These are phyloP conservation scores for Collichthys lucidus DNA, from an alignment of 2,113 vertebrate genomes.

Conservation along the genomic window DNA sequence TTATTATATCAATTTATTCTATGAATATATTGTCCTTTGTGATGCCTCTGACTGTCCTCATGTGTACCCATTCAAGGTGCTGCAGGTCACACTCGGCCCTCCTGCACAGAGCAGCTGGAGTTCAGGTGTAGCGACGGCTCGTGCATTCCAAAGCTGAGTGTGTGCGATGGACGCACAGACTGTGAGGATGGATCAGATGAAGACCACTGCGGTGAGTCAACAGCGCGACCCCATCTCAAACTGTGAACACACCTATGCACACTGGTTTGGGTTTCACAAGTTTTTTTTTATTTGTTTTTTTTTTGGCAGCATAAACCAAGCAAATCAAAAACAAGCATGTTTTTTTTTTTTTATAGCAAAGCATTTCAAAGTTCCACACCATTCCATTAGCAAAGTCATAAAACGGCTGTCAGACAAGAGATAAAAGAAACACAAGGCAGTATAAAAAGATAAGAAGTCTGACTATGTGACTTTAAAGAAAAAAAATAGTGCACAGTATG, in stretches of 20 bases:
- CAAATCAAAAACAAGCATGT: neutral
- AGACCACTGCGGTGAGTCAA: slow-evolving; percentile 79
- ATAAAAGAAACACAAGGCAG: no score
- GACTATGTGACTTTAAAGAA: no score
- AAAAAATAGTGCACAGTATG: no score
- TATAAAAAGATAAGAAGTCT: neutral
- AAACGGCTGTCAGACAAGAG: neutral
- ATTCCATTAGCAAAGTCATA: no score
- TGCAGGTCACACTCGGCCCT: slow-evolving; percentile 22
- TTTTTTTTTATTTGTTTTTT: no score
- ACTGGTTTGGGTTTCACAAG: neutral
- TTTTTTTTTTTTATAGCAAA: neutral
- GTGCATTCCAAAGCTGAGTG: slow-evolving; percentile 70
- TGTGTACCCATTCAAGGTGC: slow-evolving; percentile 11
- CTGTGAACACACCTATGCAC: neutral
- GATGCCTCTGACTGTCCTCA: neutral
- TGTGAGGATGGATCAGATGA: slow-evolving; percentile 85
- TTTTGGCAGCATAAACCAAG: neutral
- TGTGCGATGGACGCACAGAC: slow-evolving; percentile 78
- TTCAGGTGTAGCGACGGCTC: slow-evolving; percentile 79
- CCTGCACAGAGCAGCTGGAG: slow-evolving; percentile 60
- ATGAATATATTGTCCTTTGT: neutral
- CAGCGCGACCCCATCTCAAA: neutral
- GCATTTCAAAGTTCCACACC: neutral
- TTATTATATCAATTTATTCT: neutral